Conservation (phyloP, 2,113 vertebrate genomes). For the Leuciscus idus region DNA sequence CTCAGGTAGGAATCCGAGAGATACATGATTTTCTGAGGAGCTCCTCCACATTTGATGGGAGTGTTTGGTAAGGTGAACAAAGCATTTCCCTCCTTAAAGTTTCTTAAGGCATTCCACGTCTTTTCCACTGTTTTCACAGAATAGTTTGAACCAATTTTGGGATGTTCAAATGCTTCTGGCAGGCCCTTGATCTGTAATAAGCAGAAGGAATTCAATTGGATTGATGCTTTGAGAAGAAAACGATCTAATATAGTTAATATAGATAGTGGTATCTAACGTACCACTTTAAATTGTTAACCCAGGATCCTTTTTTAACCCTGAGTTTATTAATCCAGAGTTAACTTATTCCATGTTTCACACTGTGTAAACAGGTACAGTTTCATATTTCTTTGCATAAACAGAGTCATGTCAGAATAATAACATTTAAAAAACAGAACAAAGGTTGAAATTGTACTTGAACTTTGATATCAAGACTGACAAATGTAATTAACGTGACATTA, state of each 20-base stretch:
- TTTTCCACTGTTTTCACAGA: conserved; percentile 89
- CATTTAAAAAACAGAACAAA: neutral
- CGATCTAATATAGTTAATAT: no score
- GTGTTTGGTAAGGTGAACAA: conserved; percentile 93
- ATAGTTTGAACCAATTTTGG: conserved; percentile 96
- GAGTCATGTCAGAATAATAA: neutral
- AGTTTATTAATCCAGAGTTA: neutral
- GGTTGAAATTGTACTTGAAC: neutral
- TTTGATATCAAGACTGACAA: neutral
- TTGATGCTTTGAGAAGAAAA: conserved; percentile 1
- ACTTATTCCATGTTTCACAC: neutral
- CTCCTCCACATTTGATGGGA: conserved; percentile 93
- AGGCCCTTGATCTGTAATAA: conserved; percentile 89
- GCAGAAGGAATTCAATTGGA: conserved; percentile 12
- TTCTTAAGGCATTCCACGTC: conserved; percentile 90
- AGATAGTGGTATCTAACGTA: neutral
- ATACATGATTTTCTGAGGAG: conserved; percentile 99
- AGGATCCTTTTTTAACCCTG: neutral
- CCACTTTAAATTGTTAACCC: neutral
- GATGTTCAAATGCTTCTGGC: conserved; percentile 88
- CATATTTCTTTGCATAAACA: neutral
- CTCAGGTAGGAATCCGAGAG: conserved; percentile 87
- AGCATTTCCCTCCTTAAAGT: conserved; percentile 93
- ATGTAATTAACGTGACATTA: neutral
- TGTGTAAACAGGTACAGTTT: neutral